Evolutionary conservation across 2,888 invertebrate genomes (phyloP).

Genomic region (Lutraria lutraria): DNA sequence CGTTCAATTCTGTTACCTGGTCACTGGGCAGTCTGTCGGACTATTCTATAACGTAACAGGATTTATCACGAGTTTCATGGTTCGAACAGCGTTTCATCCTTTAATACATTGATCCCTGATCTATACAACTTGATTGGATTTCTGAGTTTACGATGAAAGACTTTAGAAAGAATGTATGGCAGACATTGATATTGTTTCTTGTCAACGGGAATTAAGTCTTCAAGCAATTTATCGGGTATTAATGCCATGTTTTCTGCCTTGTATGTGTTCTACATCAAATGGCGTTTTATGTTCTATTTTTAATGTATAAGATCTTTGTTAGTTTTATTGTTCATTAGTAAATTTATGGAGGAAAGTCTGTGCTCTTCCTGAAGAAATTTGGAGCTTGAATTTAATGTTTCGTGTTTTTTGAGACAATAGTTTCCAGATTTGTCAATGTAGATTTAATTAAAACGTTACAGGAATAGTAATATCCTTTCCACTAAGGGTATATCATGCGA

Average conservation of each 20-base stretch:
- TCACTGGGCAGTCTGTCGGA: too few species aligned
- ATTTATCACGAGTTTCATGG: background rate
- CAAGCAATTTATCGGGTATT: background rate
- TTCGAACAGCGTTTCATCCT: background rate
- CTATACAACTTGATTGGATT: background rate
- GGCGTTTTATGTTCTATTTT: background rate
- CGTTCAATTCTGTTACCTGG: too few species aligned
- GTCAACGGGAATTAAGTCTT: background rate
- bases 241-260: background rate
- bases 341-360: too few species aligned
- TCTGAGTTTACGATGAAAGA: background rate
- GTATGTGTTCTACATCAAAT: background rate
- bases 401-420: too few species aligned
- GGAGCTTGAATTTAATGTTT: too few species aligned
- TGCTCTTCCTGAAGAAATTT: too few species aligned
- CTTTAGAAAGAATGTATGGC: background rate
- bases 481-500: too few species aligned
- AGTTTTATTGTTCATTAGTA: too few species aligned
- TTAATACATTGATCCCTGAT: background rate
- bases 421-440: too few species aligned
- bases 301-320: too few species aligned
- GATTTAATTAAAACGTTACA: too few species aligned
- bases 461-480: too few species aligned
- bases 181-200: background rate
- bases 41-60: background rate